phyloP scores from a whole-genome alignment of 2,888 invertebrate species.

The Eudasyphora cyanicolor region DNA sequence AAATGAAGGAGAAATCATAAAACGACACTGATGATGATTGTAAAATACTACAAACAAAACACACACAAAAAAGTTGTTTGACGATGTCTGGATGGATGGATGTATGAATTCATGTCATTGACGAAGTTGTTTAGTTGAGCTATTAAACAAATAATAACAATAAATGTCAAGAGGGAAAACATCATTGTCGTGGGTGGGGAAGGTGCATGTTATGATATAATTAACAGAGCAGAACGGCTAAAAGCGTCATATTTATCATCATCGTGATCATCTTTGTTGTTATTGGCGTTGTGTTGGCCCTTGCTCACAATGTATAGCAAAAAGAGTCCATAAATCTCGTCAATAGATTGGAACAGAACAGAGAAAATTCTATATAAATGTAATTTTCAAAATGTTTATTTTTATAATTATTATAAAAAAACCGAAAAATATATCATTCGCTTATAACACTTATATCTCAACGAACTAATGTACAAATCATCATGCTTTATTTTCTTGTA shows the following conservation, averaged over 20 bases:
- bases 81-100: background rate
- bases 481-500: background rate
- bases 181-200: background rate
- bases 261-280: no score
- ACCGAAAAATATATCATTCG: no score
- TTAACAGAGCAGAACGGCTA: background rate
- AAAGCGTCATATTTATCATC: background rate
- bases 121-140: background rate
- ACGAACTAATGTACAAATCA: background rate
- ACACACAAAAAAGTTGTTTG: background rate
- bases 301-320: background rate
- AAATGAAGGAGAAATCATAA: slow-evolving; percentile 7
- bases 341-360: background rate
- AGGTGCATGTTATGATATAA: background rate
- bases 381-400: background rate
- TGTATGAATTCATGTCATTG: background rate
- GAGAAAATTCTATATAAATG: background rate
- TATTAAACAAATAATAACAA: slow-evolving; percentile 13
- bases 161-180: background rate
- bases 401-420: background rate
- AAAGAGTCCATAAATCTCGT: background rate
- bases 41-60: background rate
- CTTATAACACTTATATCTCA: no score
- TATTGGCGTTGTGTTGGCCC: no score
- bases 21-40: background rate